Evolutionary conservation across 2,888 invertebrate species (phyloP), one percentile per base, ranked within the genome.

Genomic region (Neria commutata): DNA sequence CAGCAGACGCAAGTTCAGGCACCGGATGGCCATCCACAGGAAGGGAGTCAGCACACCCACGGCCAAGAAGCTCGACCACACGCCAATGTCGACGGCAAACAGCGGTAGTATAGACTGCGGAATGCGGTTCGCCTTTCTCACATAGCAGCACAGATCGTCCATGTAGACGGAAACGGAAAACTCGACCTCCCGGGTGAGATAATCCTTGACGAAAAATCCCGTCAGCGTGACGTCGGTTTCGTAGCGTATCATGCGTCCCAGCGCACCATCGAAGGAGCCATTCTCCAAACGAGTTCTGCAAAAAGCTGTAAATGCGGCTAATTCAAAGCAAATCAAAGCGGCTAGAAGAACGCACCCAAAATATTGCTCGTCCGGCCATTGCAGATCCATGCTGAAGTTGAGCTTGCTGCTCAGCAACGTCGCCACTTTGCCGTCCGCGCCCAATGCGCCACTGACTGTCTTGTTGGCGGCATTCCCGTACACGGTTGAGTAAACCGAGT

Each of bases 201-300:
- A 83, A 52, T 81, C 80, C 63, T 83, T 83, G 2, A 83, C 68
- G 57, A 83, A 83, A 60, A 80, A 78, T 0, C 81, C 80, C 1
- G 81, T 74, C 54, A 82, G 69, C 2, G 77, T 74, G 0, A 83
- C 71, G 59, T 83, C 83, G 17, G 74, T 67, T 61, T 80, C 75
- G 10, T 68, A 63, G 3, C 75, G 74, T 33, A 80, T 68, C 0
- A 79, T 59, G 4, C 78, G 77, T 2, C 80, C 81, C 3, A 83
- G 65, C 4, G 77, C 79, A 3, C 83, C 83, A 37, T 69, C 76
- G 11, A 70, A 79, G 0, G 79, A 74, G 1, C 82, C 83, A 64
- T 83, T 79, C 1, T 69, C 61, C 21, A 70, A 57, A 6, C 73
- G 75, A 6, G 75, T 70, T 0, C 83, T 83, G 56, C 0, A 65